Conservation (phyloP, 2,797 vertebrate species). For the Anniella stebbinsi region DNA sequence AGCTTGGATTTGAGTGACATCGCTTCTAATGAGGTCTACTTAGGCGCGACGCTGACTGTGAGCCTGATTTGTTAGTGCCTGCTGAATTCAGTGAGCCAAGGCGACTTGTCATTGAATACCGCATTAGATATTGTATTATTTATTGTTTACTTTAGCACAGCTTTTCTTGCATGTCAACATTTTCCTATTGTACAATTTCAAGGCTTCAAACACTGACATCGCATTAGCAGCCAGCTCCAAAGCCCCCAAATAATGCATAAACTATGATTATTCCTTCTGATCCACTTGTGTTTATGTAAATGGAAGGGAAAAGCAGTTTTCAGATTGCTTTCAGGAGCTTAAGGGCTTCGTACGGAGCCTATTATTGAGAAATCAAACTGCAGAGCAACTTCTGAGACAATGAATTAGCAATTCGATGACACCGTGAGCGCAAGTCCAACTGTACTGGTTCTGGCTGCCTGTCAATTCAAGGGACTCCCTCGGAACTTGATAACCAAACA, state of each 20-base stretch:
- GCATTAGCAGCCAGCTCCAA: slow-evolving; percentile 53
- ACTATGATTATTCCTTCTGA: slow-evolving; percentile 68
- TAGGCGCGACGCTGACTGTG: slow-evolving; percentile 54
- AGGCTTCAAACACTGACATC: slow-evolving; percentile 52
- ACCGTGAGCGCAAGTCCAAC: background rate
- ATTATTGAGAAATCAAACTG: slow-evolving; percentile 82
- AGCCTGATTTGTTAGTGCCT: slow-evolving; percentile 61
- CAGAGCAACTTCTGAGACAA: slow-evolving; percentile 79
- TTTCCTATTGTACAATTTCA: slow-evolving; percentile 46
- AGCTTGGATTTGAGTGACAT: slow-evolving; percentile 65
- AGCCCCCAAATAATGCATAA: slow-evolving; percentile 65
- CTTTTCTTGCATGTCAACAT: background rate
- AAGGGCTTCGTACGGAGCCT: slow-evolving; percentile 79
- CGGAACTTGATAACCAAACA: slow-evolving; percentile 57
- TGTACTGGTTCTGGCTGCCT: slow-evolving; percentile 47
- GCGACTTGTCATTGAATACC: background rate
- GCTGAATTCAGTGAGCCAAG: slow-evolving; percentile 12
- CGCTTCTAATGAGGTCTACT: slow-evolving; percentile 60
- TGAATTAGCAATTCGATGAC: slow-evolving; percentile 76
- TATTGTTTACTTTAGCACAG: slow-evolving; percentile 50
- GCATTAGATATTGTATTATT: slow-evolving; percentile 60
- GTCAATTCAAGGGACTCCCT: slow-evolving; percentile 63
- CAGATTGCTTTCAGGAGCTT: slow-evolving; percentile 80
- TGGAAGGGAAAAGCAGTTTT: slow-evolving; percentile 77
- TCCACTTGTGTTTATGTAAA: slow-evolving; percentile 81